A percentile compares a stretch with the other conserved stretches of the same genome.
Conservation (phyloP, 2,113 vertebrate species). For the Ursus arctos region DNA sequence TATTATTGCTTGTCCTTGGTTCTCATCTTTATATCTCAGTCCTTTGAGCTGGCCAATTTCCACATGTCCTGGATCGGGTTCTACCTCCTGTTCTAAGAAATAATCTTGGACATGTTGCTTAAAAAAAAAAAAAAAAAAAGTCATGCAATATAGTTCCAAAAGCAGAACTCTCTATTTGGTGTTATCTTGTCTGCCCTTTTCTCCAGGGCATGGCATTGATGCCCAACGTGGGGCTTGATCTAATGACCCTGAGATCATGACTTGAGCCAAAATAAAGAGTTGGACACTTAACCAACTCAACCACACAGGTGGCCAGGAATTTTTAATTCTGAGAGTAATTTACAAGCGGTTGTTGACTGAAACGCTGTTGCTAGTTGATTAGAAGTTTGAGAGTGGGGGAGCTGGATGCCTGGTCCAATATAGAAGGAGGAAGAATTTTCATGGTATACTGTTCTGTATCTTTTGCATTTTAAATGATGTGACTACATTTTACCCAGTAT, state of each 20-base stretch:
- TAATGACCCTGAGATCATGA: not conserved
- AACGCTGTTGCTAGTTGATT: not conserved
- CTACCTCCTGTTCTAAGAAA: not conserved
- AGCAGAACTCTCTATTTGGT: not conserved
- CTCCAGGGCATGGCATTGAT: not conserved
- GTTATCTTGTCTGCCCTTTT: not conserved
- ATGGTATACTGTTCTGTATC: not conserved
- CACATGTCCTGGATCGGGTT: not conserved
- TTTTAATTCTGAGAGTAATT: constrained; percentile 9
- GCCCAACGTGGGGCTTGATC: rapidly evolving
- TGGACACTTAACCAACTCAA: not conserved
- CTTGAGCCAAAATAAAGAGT: not conserved
- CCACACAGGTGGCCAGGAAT: not conserved
- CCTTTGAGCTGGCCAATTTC: not conserved
- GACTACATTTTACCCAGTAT: not conserved
- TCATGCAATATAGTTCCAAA: not conserved
- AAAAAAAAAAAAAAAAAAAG: not conserved
- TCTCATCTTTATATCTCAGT: not conserved
- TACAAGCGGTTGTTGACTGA: not conserved
- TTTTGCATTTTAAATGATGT: constrained; percentile 18
- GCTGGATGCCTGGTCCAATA: not conserved
- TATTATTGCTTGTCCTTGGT: not conserved
- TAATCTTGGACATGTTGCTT: not conserved
- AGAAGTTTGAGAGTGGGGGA: not conserved
- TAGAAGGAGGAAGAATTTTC: not conserved